Conservation (phyloP, 1,140 invertebrate species). For the Potamilus streckersoni region DNA sequence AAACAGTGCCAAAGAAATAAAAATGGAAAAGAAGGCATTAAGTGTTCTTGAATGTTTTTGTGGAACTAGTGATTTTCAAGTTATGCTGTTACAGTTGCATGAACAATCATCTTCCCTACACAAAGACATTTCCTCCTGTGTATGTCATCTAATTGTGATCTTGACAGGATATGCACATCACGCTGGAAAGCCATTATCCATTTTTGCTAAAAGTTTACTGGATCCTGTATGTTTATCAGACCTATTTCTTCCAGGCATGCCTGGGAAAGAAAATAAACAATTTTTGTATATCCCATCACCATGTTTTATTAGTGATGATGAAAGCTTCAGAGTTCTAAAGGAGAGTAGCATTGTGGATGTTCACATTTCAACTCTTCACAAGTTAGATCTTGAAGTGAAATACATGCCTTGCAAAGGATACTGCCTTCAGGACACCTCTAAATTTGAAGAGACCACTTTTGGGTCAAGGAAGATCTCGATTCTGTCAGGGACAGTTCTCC, state of each 20-base stretch:
- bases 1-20: neutral
- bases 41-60: neutral
- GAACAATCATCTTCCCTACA: slow-evolving; percentile 7
- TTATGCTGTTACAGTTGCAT: neutral
- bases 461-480: no score
- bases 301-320: neutral
- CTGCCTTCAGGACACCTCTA: neutral
- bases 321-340: neutral
- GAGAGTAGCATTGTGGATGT: neutral
- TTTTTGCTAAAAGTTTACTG: slow-evolving; percentile 1
- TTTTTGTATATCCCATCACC: neutral
- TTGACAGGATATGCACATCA: neutral
- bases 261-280: neutral
- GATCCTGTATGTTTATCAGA: neutral
- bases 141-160: neutral
- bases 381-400: no score
- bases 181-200: neutral
- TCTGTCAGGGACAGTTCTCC: no score
- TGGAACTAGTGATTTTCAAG: slow-evolving; percentile 6
- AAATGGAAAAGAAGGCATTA: neutral
- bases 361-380: neutral
- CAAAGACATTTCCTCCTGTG: slow-evolving; percentile 1
- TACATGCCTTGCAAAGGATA: neutral
- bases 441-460: no score
- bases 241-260: neutral